These are phyloP conservation scores for Myiotriccus ornatus DNA, from an alignment of 2,797 vertebrate genomes.

Conservation along the genomic window DNA sequence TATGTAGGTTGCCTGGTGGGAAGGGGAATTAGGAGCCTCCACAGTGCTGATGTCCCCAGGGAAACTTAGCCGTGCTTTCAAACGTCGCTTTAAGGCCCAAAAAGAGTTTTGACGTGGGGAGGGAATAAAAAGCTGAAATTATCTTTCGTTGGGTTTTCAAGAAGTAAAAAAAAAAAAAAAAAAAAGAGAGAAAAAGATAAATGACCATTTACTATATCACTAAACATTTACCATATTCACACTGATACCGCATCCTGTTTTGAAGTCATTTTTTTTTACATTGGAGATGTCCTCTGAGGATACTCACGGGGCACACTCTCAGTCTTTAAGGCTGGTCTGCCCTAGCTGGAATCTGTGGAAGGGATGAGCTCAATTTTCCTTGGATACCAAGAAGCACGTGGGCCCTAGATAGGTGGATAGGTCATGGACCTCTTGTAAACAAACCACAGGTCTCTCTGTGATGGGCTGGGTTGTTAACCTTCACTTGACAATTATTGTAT, in stretches of 20 bases:
- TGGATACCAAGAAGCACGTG: not conserved
- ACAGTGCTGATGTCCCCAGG: not conserved
- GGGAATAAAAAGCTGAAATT: not conserved
- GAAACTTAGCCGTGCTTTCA: fast-evolving
- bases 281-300: not conserved
- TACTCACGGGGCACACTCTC: not conserved
- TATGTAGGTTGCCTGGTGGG: fast-evolving
- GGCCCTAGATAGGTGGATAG: not conserved
- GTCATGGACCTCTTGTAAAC: not conserved
- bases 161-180: not conserved
- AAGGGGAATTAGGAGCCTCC: not conserved
- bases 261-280: not conserved
- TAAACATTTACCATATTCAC: not conserved
- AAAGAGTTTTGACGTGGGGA: not conserved
- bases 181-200: not conserved
- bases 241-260: not conserved
- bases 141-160: not conserved
- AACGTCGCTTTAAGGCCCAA: not conserved
- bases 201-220: not conserved
- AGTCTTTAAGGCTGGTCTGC: not conserved
- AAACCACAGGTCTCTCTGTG: not conserved
- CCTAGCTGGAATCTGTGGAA: too few species aligned
- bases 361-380: not conserved
- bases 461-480: not conserved
- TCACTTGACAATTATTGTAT: not conserved